Base-by-base conservation (phyloP, 2,888 invertebrate species). In the Eupithecia subfuscata region DNA sequence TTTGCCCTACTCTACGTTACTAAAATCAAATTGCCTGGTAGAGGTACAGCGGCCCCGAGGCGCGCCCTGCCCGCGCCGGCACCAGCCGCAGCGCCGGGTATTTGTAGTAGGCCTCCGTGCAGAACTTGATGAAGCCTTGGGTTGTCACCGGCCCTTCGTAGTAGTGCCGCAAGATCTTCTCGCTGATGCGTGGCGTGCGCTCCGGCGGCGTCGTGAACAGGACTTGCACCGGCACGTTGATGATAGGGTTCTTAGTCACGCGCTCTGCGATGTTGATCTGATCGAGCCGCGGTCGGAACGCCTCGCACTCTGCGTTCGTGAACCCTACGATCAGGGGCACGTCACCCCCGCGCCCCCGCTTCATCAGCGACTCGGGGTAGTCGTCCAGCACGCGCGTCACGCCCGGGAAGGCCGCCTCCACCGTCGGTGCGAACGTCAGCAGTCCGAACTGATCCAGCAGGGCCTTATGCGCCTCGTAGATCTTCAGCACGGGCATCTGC, bases 21-120 rank as follows among this genome's bases (percentile, higher is more conserved):
- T 25, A 60, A 25, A 60, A 14, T 60, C 1, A 25, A 60, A 60
- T 60, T 14, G 25, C 60, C 60, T 95, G 90, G 84, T 96, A 96
- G 82, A 96, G 84, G 77, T 90, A 96, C 2, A 95, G 91, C 0
- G 95, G 93, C 6, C 94, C 92, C 4, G 89, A 91, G 0, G 79
- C 83, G 14, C 77, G 80, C 16, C 77, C 76, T 14, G 83, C 81
- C 34, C 90, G 83, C 60, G 75, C 80, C 77, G 86, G 79, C 0
- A 89, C 88, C 67, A 91, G 64, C 69, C 88, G 89, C 60, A 93
- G 60, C 11, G 92, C 90, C 0, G 93, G 91, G 65, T 93, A 91
- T 74, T 87, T 82, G 81, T 89, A 93, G 75, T 80, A 88, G 1
- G 86, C 83, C 11, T 93, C 93, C 0, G 90, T 85, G 76, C 91